These are phyloP conservation scores for Cerastis rubricosa DNA, from an alignment of 2,888 invertebrate genomes.

Conservation along the genomic window DNA sequence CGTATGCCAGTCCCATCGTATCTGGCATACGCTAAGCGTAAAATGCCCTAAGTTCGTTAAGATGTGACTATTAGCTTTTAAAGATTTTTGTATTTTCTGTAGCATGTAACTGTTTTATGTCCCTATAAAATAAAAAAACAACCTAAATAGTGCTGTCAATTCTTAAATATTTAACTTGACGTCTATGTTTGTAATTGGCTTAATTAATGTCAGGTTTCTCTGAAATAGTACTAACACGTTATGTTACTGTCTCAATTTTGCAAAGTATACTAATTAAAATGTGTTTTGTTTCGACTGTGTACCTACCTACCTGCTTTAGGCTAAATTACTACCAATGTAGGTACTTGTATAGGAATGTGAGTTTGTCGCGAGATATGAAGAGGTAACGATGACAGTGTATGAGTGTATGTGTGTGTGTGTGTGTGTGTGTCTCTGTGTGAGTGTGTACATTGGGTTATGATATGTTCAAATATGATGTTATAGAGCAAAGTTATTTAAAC, in stretches of 20 bases:
- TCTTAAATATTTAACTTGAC: not conserved
- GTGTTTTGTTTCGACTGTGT: slow-evolving; percentile 30
- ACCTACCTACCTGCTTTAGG: not conserved
- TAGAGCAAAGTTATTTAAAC: not conserved
- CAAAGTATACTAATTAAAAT: slow-evolving; percentile 32
- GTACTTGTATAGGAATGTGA: not conserved
- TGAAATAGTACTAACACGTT: slow-evolving; percentile 15
- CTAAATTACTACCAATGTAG: not conserved
- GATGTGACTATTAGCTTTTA: too few species aligned
- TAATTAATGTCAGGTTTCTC: slow-evolving; percentile 10
- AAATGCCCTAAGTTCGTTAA: too few species aligned
- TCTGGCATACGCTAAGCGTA: too few species aligned
- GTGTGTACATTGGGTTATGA: too few species aligned
- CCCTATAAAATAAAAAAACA: too few species aligned
- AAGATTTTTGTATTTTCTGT: too few species aligned
- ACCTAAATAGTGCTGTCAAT: not conserved
- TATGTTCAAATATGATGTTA: too few species aligned
- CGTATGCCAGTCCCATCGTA: too few species aligned
- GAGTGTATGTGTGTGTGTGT: too few species aligned
- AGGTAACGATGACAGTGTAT: not conserved
- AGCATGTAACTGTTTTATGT: too few species aligned
- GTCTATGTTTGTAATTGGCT: slow-evolving; percentile 24
- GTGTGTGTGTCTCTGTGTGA: too few species aligned
- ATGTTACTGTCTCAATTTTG: slow-evolving; percentile 6
- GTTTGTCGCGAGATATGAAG: not conserved